Conservation (phyloP, 1,140 invertebrate species). For the Heterodera schachtii region DNA sequence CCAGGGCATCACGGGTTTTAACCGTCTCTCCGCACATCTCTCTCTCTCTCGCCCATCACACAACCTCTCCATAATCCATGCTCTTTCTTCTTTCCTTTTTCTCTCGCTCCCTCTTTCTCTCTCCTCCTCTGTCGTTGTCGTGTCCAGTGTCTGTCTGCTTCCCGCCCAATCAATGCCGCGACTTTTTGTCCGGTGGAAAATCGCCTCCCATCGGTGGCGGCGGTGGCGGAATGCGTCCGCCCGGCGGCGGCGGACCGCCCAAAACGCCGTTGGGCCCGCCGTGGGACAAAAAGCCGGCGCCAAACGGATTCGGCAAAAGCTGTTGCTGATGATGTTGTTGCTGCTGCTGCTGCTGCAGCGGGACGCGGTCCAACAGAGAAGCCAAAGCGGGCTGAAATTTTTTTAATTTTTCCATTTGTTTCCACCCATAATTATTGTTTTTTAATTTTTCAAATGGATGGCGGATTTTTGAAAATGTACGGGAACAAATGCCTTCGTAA, state of each 20-base stretch:
- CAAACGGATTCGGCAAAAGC: background rate
- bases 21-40: too few species aligned
- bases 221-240: constrained; percentile 1
- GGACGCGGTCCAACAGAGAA: background rate
- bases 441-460: background rate
- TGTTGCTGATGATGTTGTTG: background rate
- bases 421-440: background rate
- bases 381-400: background rate
- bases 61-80: too few species aligned
- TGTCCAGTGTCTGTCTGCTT: too few species aligned
- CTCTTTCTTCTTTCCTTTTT: too few species aligned
- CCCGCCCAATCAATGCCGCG: background rate
- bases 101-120: too few species aligned
- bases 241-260: background rate
- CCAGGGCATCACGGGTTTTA: too few species aligned
- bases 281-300: background rate
- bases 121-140: too few species aligned
- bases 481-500: background rate
- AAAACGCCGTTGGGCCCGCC: background rate
- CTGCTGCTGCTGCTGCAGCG: background rate
- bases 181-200: background rate
- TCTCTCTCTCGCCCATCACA: too few species aligned
- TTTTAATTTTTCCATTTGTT: background rate
- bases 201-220: background rate
- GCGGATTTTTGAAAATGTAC: background rate